These are phyloP conservation scores for Oxycera nigricornis DNA, from an alignment of 2,888 invertebrate species.

Conservation along the genomic window DNA sequence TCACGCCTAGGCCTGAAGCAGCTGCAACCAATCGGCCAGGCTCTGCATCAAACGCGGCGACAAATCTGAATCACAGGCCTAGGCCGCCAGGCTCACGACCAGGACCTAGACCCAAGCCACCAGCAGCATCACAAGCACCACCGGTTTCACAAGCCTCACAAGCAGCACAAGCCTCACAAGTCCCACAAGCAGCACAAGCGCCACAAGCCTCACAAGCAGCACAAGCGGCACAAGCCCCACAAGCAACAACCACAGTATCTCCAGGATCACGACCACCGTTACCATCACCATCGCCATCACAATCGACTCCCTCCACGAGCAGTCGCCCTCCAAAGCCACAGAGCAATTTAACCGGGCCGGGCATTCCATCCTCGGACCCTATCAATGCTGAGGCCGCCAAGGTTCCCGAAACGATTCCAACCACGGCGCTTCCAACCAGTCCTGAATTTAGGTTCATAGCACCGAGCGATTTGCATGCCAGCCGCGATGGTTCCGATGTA, in stretches of 20 bases:
- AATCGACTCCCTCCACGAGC: not conserved
- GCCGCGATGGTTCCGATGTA: not conserved
- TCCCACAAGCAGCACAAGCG: no score
- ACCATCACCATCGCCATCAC: not conserved
- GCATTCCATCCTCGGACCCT: not conserved
- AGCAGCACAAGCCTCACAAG: not conserved
- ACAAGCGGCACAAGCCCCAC: no score
- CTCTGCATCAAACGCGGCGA: no score
- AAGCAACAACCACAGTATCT: not conserved
- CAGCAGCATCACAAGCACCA: not conserved
- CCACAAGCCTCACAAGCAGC: no score
- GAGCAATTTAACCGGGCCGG: constrained; percentile 7
- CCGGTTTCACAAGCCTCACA: not conserved
- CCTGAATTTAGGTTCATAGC: not conserved
- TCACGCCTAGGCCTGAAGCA: no score
- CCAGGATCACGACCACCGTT: not conserved
- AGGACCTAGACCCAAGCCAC: not conserved
- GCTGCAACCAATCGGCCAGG: no score
- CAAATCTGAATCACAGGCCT: no score
- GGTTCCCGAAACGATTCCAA: not conserved
- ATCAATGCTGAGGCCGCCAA: no score
- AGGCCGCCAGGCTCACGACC: not conserved
- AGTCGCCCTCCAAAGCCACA: not conserved
- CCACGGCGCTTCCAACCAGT: not conserved
- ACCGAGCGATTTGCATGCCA: not conserved